Percentiles rank a stretch among this genome's conserved stretches.
phyloP scores from a whole-genome alignment of 2,888 invertebrate species.

The Polyommatus icarus region DNA sequence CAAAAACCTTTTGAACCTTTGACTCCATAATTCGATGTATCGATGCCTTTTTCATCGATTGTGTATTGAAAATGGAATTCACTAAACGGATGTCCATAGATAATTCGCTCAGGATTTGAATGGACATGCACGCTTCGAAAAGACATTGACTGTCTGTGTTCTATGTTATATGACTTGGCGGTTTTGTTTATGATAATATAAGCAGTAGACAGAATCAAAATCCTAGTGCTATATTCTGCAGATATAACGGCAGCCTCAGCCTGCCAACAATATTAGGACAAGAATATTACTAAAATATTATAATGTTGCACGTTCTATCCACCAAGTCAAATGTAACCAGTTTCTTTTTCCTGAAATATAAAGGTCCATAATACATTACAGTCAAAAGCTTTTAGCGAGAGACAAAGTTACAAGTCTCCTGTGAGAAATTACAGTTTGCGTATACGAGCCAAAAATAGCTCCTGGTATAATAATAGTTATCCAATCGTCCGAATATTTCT shows the following conservation, averaged over 20 bases:
- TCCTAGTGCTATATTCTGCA: no score
- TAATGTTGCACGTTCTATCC: background rate
- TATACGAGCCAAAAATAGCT: background rate
- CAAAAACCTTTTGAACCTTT: conserved; percentile 23
- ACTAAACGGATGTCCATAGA: background rate
- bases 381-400: background rate
- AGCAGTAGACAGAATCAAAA: no score
- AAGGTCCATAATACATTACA: background rate
- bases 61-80: conserved; percentile 27
- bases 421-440: background rate
- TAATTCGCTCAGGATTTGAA: background rate
- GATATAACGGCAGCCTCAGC: no score
- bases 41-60: conserved; percentile 30
- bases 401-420: background rate
- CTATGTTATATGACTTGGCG: background rate
- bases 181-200: background rate
- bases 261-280: no score
- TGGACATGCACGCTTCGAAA: background rate
- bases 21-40: conserved; percentile 25
- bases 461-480: background rate
- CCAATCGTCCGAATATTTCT: conserved; percentile 22
- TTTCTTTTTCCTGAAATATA: background rate
- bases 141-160: background rate
- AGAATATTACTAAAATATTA: background rate
- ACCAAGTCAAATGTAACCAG: background rate